Conservation (phyloP, 2,888 invertebrate species). For the Pollenia griseotomentosa region DNA sequence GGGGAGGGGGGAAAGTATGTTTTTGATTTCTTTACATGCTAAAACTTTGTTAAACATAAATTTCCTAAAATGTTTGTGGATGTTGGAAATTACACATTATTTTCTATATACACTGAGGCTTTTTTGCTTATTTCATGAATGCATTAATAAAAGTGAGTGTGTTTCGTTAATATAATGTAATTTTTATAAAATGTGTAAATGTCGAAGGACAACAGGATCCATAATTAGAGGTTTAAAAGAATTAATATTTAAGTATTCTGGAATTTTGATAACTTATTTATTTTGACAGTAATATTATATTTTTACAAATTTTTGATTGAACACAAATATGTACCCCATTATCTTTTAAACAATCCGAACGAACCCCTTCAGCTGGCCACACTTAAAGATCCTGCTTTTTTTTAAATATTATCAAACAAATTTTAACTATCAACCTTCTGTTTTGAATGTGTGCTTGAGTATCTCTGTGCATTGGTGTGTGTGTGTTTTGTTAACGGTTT, state of each 20-base stretch:
- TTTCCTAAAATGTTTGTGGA: slow-evolving; percentile 46
- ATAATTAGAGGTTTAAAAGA: no score
- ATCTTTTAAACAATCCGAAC: not conserved
- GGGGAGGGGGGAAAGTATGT: not conserved
- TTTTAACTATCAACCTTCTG: slow-evolving; percentile 32
- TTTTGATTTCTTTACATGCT: slow-evolving; percentile 43
- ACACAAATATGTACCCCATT: not conserved
- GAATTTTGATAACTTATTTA: no score
- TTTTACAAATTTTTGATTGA: not conserved
- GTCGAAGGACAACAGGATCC: no score
- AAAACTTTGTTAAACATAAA: slow-evolving; percentile 66
- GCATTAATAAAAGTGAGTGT: not conserved
- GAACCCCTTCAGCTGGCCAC: not conserved
- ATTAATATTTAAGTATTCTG: no score
- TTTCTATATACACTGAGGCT: slow-evolving; percentile 10
- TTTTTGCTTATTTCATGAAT: not conserved
- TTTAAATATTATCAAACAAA: slow-evolving; percentile 18
- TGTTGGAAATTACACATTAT: slow-evolving; percentile 52
- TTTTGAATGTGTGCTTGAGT: not conserved
- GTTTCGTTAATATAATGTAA: not conserved
- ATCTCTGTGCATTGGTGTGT: not conserved
- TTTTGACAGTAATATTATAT: no score
- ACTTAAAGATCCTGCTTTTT: slow-evolving; percentile 5
- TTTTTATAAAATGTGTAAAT: not conserved
- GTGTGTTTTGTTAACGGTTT: slow-evolving; percentile 53